Evolutionary conservation across 2,888 invertebrate genomes (phyloP).

Genomic region (Cheilosia scutellata): DNA sequence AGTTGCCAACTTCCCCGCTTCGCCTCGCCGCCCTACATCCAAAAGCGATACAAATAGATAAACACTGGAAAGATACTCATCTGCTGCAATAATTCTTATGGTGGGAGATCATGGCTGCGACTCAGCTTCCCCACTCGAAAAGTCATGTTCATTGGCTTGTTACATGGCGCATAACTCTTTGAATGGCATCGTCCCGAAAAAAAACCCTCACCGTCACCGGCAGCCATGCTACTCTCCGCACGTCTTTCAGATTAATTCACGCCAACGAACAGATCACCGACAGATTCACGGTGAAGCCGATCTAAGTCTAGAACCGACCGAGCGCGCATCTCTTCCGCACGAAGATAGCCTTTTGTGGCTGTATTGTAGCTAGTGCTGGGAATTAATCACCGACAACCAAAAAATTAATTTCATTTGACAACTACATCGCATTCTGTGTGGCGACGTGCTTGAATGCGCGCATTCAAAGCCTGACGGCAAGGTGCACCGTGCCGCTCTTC

Average conservation of each 20-base stretch:
- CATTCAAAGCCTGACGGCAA: slow-evolving; percentile 59
- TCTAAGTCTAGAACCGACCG: slow-evolving; percentile 41
- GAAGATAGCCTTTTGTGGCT: slow-evolving; percentile 58
- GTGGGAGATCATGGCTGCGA: slow-evolving; percentile 37
- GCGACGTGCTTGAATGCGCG: slow-evolving; percentile 55
- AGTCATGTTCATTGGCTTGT: slow-evolving; percentile 68
- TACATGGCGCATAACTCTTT: slow-evolving; percentile 72
- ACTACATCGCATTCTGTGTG: slow-evolving; percentile 72
- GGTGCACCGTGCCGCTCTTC: slow-evolving; percentile 55
- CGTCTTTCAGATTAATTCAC: slow-evolving; percentile 71
- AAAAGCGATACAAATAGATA: not conserved
- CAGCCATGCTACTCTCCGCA: slow-evolving; percentile 3
- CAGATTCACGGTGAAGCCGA: slow-evolving; percentile 12
- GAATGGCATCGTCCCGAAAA: slow-evolving; percentile 29
- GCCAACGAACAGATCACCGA: slow-evolving; percentile 49
- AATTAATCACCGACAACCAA: slow-evolving; percentile 75
- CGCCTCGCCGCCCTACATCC: not conserved
- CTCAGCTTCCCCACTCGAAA: slow-evolving; percentile 44
- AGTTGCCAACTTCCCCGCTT: not conserved
- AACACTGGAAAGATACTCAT: slow-evolving; percentile 33
- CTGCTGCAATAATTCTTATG: slow-evolving; percentile 33
- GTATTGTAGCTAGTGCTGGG: slow-evolving; percentile 35
- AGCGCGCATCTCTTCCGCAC: slow-evolving; percentile 50
- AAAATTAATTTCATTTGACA: slow-evolving; percentile 76
- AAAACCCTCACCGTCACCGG: not conserved